Evolutionary conservation across 1,140 invertebrate genomes (phyloP).

Genomic region (Oryctes rhinoceros): DNA sequence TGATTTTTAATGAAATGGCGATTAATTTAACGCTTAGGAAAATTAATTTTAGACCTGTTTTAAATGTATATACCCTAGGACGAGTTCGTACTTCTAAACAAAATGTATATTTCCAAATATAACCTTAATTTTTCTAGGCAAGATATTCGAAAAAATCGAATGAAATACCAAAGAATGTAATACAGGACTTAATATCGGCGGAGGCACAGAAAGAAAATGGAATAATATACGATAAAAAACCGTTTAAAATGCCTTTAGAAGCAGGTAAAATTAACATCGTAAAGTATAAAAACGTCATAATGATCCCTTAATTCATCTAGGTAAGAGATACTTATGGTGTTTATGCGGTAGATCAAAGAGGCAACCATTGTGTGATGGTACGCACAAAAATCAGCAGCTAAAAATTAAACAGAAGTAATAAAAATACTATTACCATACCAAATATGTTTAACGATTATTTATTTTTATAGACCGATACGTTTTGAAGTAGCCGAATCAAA

Average conservation of each 20-base stretch:
- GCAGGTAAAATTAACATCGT: conserved; percentile 65
- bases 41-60: not conserved
- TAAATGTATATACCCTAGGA: not conserved
- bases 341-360: conserved; percentile 89
- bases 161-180: conserved; percentile 71
- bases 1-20: not conserved
- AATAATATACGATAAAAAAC: conserved; percentile 85
- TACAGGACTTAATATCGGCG: conserved; percentile 68
- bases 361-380: conserved; percentile 95
- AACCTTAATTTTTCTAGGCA: conserved; percentile 20
- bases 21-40: not conserved
- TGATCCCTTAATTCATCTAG: conserved; percentile 54
- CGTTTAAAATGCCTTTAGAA: conserved; percentile 81
- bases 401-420: conserved; percentile 72
- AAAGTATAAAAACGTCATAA: conserved; percentile 64
- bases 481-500: conserved; percentile 89
- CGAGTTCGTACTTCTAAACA: not conserved
- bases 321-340: conserved; percentile 94
- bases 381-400: conserved; percentile 80
- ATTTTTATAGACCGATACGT: conserved; percentile 72
- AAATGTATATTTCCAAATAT: not conserved
- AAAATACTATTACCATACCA: not conserved
- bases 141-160: conserved; percentile 16
- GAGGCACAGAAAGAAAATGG: conserved; percentile 73
- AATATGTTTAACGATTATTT: not conserved